These are phyloP conservation scores for Sphenopsis melanotis DNA, from an alignment of 2,797 vertebrate species.

Conservation along the genomic window DNA sequence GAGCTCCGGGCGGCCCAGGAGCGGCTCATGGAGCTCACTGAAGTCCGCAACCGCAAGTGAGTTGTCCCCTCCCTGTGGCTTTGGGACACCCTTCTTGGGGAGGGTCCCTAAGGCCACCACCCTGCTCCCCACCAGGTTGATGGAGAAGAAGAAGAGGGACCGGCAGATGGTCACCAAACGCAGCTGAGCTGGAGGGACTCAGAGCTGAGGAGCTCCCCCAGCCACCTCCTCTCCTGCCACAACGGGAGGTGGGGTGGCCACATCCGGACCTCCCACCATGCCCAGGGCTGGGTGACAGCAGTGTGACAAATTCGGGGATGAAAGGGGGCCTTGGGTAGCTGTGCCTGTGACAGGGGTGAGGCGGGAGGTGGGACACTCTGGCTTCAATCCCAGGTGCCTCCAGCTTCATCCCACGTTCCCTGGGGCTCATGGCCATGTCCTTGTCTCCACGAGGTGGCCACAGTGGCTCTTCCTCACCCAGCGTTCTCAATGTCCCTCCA, in stretches of 20 bases:
- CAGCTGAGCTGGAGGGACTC: slow-evolving; percentile 63
- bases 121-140: slow-evolving; percentile 66
- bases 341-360: neutral
- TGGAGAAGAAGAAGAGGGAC: slow-evolving; percentile 87
- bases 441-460: neutral
- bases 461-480: neutral
- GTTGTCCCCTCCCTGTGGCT: neutral
- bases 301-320: neutral
- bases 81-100: accelerated
- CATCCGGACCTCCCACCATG: accelerated
- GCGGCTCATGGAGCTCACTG: slow-evolving; percentile 84
- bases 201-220: neutral
- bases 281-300: neutral
- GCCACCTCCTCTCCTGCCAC: neutral
- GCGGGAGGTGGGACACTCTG: neutral
- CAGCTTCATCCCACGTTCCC: neutral
- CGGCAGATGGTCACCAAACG: slow-evolving; percentile 82
- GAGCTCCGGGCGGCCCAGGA: slow-evolving; percentile 83
- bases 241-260: neutral
- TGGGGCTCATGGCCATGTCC: neutral
- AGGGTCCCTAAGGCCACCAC: neutral
- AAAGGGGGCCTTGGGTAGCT: neutral
- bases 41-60: slow-evolving; percentile 85
- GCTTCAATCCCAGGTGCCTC: neutral
- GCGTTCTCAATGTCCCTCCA: accelerated